Evolutionary conservation across 1,140 invertebrate species (phyloP).

Genomic region (Mercenaria mercenaria): DNA sequence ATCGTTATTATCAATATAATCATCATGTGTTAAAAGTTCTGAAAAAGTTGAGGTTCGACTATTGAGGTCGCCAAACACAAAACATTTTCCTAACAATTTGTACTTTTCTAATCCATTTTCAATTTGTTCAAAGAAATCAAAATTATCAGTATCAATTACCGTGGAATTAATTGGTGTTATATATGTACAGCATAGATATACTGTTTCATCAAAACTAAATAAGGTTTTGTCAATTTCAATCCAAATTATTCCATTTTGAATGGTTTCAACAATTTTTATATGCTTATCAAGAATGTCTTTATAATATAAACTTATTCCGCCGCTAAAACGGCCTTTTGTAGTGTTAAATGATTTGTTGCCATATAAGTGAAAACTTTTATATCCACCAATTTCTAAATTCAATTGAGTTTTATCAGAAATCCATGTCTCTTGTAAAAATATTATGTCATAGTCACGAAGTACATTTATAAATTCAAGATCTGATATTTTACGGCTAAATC

Average conservation of each 20-base stretch:
- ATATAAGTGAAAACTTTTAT: too few species aligned
- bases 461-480: neutral
- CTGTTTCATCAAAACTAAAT: slow-evolving; percentile 31
- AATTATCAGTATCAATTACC: slow-evolving; percentile 4
- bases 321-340: slow-evolving; percentile 1
- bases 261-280: slow-evolving; percentile 5
- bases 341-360: neutral
- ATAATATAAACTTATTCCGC: neutral
- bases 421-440: too few species aligned
- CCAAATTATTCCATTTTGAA: slow-evolving; percentile 27
- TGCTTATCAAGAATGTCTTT: neutral
- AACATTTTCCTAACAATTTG: neutral
- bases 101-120: slow-evolving; percentile 29
- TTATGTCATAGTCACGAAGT: too few species aligned
- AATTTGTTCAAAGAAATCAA: slow-evolving; percentile 21
- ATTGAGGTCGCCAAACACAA: neutral
- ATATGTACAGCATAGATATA: slow-evolving; percentile 27
- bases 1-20: neutral
- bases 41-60: too few species aligned
- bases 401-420: too few species aligned
- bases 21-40: neutral
- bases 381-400: too few species aligned
- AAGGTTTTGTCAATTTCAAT: neutral
- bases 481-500: neutral
- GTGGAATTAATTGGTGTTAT: slow-evolving; percentile 8